Conservation (phyloP, 2,113 vertebrate genomes). For the Lepus timidus region DNA sequence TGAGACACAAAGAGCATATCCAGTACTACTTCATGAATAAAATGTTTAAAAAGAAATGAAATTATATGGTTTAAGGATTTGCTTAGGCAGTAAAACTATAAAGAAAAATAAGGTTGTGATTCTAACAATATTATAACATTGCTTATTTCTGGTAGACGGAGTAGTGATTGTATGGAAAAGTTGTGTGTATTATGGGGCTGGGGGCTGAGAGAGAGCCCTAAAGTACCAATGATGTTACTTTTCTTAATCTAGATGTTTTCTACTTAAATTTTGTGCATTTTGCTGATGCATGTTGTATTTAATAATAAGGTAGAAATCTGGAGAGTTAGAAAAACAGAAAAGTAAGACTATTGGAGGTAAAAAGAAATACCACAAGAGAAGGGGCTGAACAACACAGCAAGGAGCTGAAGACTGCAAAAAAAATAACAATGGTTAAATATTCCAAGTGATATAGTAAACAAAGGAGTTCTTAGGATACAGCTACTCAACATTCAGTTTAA, state of each 20-base stretch:
- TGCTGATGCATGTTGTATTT: not conserved
- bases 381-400: not conserved
- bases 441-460: not conserved
- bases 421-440: not conserved
- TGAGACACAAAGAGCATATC: not conserved
- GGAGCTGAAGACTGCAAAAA: not conserved
- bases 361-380: not conserved
- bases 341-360: not conserved
- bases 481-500: not conserved
- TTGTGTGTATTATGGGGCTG: not conserved
- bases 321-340: not conserved
- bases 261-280: constrained; percentile 16
- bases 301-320: not conserved
- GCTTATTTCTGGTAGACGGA: constrained; percentile 26
- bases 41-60: not conserved
- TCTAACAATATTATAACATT: not conserved
- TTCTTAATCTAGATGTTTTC: constrained; percentile 2
- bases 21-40: not conserved
- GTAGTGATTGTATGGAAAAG: not conserved
- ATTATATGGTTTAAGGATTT: not conserved
- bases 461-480: not conserved
- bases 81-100: not conserved
- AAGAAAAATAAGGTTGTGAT: not conserved
- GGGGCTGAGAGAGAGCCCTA: not conserved
- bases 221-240: not conserved